phyloP scores from a whole-genome alignment of 2,113 vertebrate species.

The Climacteris rufus region DNA sequence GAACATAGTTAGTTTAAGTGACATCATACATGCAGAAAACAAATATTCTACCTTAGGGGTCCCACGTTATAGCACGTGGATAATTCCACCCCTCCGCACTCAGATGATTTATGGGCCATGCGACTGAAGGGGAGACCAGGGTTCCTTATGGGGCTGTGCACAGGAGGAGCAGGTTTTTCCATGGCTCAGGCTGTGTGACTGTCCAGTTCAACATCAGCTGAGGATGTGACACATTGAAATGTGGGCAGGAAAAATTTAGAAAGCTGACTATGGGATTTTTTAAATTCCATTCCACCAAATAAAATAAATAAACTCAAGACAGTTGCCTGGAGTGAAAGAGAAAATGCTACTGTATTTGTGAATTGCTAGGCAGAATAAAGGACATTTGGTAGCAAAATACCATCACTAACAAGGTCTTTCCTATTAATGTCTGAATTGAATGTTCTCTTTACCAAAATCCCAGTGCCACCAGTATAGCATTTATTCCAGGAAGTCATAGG shows the following conservation, averaged over 20 bases:
- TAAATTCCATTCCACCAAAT: background rate
- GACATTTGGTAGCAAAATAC: background rate
- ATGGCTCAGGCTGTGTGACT: background rate
- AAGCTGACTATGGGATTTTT: background rate
- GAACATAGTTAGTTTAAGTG: background rate
- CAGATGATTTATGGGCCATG: background rate
- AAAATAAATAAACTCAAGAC: conserved; percentile 4
- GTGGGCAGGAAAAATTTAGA: background rate
- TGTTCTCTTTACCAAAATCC: background rate
- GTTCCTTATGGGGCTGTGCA: background rate
- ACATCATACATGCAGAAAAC: background rate
- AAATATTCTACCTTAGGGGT: background rate
- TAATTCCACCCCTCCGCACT: background rate
- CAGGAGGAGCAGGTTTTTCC: accelerated
- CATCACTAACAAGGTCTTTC: background rate
- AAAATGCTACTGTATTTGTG: background rate
- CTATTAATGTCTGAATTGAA: background rate
- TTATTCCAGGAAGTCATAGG: conserved; percentile 30
- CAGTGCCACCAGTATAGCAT: background rate
- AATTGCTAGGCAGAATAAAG: background rate
- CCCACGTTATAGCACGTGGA: accelerated
- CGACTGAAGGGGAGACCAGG: background rate
- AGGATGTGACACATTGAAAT: background rate
- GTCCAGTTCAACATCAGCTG: background rate
- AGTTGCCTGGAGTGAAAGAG: background rate